Evolutionary conservation across 2,888 invertebrate species (phyloP), one percentile per base, ranked within the genome.

Genomic region (Lasioglossum malachurum): DNA sequence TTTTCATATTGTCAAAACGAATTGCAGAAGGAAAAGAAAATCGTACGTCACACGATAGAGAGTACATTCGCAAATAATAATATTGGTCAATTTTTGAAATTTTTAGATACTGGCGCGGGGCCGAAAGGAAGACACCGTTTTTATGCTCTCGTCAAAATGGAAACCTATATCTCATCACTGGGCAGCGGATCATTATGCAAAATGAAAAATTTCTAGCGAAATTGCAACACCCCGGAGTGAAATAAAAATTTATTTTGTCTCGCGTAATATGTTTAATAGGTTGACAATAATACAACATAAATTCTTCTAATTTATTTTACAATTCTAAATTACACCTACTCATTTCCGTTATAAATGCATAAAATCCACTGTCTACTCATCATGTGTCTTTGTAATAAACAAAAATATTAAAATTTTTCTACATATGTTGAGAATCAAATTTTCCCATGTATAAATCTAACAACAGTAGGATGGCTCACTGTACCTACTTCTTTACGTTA

Each of bases 21-120:
- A 38, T 41, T 69, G 23, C 38, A 69, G 69, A 69, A 69, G 38
- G 69, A 69, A 69, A 69, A 69, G 35, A 69, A 69, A 69, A 69
- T 69, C 69, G 69, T 69, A 69, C 69, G 69, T 69, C 69, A 69
- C 35, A 69, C 69, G 69, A 69, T 69, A 69, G 69, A 69, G 69
- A 69, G 69, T 69, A 69, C 69, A 69, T 19, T 69, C 69, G 23
- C 23, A 69, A 69, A 69, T 69, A 69, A 69, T 69, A 69, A 69
- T 69, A 69, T 69, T 69, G 69, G 69, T 69, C 69, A 69, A 69
- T 69, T 69, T 69, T 69, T 38, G 35, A 35, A 35, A 38, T 35
- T 41, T 69, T 38, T 69, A 35, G 38, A 69, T 69, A 69, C 35
- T 12, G 38, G 3, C 35, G 3, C 35, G 38, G 23, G 19, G 69